Base-by-base conservation (phyloP, 2,113 vertebrate species). In the Oceanodroma tethys region DNA sequence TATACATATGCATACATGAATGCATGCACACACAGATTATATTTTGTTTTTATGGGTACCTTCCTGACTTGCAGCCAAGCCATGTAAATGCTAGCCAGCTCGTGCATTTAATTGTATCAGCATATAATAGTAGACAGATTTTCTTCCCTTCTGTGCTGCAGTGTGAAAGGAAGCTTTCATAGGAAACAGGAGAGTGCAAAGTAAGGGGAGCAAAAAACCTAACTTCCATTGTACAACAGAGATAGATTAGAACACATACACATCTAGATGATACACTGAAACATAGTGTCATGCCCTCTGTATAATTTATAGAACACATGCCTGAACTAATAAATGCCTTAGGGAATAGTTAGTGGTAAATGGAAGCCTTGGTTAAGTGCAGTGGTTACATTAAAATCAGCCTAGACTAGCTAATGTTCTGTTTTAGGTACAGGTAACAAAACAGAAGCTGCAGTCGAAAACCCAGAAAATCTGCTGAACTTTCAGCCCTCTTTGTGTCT, bases 71-170 rank as follows among this genome's bases (percentile, higher is more conserved):
- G 58, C 71, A 95, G 76, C 91, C 88, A 93, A 94, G 52, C 52
- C 74, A 59, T 17, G 36, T 47, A 76, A 89, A 72, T 27, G 45
- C 3, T 27, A 82, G 96, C 91, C 81, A 93, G 84, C 62, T 82
- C 8, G 1, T 85, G 70, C 72, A 67, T 96, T 97, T 94, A 96
- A 90, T 66, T 91, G 73, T 76, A 95, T 78, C 94, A 78, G 74
- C 70, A 36, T 47, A 91, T 94, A 97, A 97, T 88, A 59, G 55
- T 26, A 93, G 82, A 70, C 92, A 96, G 91, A 92, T 95, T 97
- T 93, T 95, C 68, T 48, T 86, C 86, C 88, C 58, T 86, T 92
- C 74, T 89, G 30, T 43, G 29, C 63, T 90, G 67, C 87, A 92
- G 72, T 38, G 73, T 1, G 3, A 86, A 72, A 71, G 52, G 50